Evolutionary conservation across 30 jellyfish, hydroid and myxozoan genomes (phyloP), one percentile per base, ranked within the genome.

Genomic region (Turritopsis rubra): DNA sequence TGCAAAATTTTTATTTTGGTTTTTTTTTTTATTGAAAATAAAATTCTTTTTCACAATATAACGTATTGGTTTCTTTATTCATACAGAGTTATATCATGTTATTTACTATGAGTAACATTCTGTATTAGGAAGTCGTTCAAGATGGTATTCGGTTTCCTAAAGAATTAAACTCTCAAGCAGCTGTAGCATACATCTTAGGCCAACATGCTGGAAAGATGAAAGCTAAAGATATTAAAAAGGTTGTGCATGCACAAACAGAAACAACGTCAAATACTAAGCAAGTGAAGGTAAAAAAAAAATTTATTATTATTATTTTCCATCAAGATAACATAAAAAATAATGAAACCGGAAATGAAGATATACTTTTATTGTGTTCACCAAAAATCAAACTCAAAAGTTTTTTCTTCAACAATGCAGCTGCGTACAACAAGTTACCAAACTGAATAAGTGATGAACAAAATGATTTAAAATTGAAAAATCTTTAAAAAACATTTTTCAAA

Each of bases 61-160:
- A n/a, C n/a, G n/a, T n/a, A n/a, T n/a, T n/a, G n/a, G n/a, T n/a
- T n/a, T n/a, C n/a, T n/a, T n/a, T n/a, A n/a, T n/a, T n/a, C n/a
- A n/a, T n/a, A n/a, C n/a, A n/a, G n/a, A n/a, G n/a, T n/a, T n/a
- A n/a, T n/a, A n/a, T n/a, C n/a, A 28, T 52, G 1, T 76, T 28
- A 19, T 28, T n/a, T 7, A 76, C 68, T 4, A 20, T 28, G 31
- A 29, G 28, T 83, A 26, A 7, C 7, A 20, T 72, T 52, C 21
- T 75, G 65, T 26, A 75, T 25, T 66, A 91, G 95, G 92, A 84
- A 28, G 54, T 93, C 17, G 81, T 85, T 8, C 85, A 88, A 54
- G 93, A 94, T 75, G 99, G 99, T 52, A 85, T 94, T 27, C 85
- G 90, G 26, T 94, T 94, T 83, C 97, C 99, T n/a, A 60, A n/a